Conservation (phyloP, 1,140 invertebrate species). For the Asobara japonica region DNA sequence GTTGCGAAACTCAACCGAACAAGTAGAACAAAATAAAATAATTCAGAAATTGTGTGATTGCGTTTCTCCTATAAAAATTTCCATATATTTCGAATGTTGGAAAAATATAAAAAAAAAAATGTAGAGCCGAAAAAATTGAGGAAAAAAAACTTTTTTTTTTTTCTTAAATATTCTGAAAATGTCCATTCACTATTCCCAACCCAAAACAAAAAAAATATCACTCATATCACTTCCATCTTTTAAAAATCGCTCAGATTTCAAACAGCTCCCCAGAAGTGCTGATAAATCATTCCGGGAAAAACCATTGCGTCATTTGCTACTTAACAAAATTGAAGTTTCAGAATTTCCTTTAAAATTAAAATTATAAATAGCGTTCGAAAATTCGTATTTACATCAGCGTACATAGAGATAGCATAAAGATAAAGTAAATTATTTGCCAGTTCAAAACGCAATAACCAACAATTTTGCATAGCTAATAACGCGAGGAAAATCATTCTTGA, state of each 20-base stretch:
- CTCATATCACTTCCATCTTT: not conserved
- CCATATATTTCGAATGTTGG: too few relatives aligned
- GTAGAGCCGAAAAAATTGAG: too few relatives aligned
- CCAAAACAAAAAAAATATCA: too few relatives aligned
- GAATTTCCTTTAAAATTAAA: not conserved
- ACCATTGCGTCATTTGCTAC: not conserved
- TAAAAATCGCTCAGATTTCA: not conserved
- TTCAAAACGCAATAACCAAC: not conserved
- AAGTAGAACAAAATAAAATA: too few relatives aligned
- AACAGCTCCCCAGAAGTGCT: not conserved
- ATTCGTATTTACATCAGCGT: not conserved
- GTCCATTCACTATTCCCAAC: too few relatives aligned
- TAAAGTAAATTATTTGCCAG: not conserved
- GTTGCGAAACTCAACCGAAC: too few relatives aligned
- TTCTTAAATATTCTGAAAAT: too few relatives aligned
- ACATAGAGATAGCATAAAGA: too few relatives aligned
- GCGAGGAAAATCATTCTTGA: not conserved
- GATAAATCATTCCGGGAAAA: not conserved
- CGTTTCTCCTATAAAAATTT: too few relatives aligned
- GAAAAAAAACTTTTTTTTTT: too few relatives aligned
- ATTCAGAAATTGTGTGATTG: too few relatives aligned
- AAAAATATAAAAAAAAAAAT: too few relatives aligned
- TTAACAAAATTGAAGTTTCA: not conserved
- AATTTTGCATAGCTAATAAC: not conserved
- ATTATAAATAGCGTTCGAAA: not conserved